Evolutionary conservation across 2,113 vertebrate species (phyloP).

Genomic region (Gallinago jamesoni): DNA sequence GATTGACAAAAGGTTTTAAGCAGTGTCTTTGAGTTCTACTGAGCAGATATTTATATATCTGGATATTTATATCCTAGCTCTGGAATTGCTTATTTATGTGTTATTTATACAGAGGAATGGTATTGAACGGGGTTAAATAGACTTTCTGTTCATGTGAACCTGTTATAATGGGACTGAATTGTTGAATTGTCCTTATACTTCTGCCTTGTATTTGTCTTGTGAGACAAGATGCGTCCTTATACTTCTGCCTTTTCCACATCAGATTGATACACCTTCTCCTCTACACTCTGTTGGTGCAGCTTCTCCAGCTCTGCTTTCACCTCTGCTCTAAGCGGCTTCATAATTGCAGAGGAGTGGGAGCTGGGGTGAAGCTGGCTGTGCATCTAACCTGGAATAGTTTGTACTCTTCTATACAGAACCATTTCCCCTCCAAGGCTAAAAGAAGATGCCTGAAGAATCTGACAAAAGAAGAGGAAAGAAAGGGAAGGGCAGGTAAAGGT

Average conservation of each 20-base stretch:
- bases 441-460: background rate
- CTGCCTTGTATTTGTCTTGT: background rate
- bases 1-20: background rate
- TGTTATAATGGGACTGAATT: background rate
- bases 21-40: background rate
- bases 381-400: background rate
- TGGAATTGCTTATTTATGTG: background rate
- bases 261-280: background rate
- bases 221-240: background rate
- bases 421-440: background rate
- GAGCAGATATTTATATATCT: too few species aligned
- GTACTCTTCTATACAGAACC: background rate
- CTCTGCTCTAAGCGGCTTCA: background rate
- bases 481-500: background rate
- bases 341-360: background rate
- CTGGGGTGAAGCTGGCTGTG: background rate
- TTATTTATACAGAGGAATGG: background rate
- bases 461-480: background rate
- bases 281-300: background rate
- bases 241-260: background rate
- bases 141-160: background rate
- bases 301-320: background rate
- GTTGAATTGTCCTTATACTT: background rate
- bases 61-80: background rate
- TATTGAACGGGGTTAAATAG: background rate